phyloP scores from a whole-genome alignment of 2,797 vertebrate genomes.

The Thripadectes ignobilis region DNA sequence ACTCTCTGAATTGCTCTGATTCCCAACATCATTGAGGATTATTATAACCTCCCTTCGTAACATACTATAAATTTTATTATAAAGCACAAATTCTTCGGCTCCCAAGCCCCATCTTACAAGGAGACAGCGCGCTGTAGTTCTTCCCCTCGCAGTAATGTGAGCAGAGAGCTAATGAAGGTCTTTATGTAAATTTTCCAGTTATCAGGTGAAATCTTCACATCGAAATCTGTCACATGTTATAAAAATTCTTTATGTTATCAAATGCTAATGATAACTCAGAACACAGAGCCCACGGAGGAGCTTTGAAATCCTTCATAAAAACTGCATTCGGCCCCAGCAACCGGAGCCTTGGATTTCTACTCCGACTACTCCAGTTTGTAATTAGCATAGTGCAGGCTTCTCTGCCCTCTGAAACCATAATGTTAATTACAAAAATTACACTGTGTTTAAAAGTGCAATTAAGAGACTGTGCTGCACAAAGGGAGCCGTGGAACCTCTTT shows the following conservation, averaged over 20 bases:
- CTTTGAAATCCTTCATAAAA: conserved; percentile 82
- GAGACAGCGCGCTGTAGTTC: conserved; percentile 64
- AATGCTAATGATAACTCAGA: conserved; percentile 80
- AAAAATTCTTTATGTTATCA: conserved; percentile 83
- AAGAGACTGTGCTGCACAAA: conserved; percentile 79
- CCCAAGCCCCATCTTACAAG: conserved; percentile 69
- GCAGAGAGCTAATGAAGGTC: conserved; percentile 78
- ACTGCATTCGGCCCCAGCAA: conserved; percentile 72
- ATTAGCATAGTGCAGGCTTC: conserved; percentile 81
- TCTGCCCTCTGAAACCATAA: conserved; percentile 85
- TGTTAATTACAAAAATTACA: conserved; percentile 87
- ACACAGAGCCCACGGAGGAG: conserved; percentile 73
- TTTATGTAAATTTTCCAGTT: conserved; percentile 81
- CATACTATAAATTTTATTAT: conserved; percentile 76
- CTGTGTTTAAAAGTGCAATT: conserved; percentile 86
- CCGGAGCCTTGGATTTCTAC: conserved; percentile 75
- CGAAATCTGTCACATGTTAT: conserved; percentile 79
- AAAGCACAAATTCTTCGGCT: conserved; percentile 71
- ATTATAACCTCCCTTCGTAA: conserved; percentile 73
- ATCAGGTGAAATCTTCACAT: conserved; percentile 80
- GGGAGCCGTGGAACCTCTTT: conserved; percentile 79
- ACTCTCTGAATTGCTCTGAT: conserved; percentile 52
- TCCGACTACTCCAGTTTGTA: conserved; percentile 72
- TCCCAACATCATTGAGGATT: conserved; percentile 75
- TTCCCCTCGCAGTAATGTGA: conserved; percentile 69